Conservation (phyloP, 2,797 vertebrate genomes). For the Pangasius sanitwongsei region DNA sequence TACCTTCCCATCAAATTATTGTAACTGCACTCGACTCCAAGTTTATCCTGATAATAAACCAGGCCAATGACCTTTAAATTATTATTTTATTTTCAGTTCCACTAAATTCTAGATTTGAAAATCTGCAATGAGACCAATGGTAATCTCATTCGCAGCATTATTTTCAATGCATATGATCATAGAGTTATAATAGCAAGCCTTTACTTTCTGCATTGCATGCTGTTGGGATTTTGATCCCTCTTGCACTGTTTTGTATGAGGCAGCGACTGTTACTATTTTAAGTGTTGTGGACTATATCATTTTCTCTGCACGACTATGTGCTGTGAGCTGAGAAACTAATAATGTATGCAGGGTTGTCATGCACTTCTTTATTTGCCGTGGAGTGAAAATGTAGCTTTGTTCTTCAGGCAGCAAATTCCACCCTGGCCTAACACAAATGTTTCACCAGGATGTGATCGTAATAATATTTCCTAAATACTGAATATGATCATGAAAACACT, state of each 20-base stretch:
- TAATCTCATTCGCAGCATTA: background rate
- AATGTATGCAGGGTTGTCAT: constrained; percentile 2
- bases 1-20: background rate
- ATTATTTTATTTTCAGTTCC: background rate
- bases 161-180: background rate
- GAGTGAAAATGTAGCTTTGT: constrained; percentile 25
- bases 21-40: background rate
- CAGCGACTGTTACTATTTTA: background rate
- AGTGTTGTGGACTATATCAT: background rate
- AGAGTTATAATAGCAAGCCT: background rate
- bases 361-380: constrained; percentile 34
- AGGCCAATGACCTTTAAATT: background rate
- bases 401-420: constrained; percentile 27
- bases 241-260: background rate
- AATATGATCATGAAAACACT: background rate
- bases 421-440: background rate
- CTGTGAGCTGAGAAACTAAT: constrained; percentile 13
- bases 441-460: background rate
- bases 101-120: background rate
- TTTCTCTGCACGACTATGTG: background rate
- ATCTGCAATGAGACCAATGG: background rate
- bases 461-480: constrained; percentile 9
- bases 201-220: background rate
- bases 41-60: background rate
- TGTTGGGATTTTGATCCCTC: background rate